Conservation (phyloP, 2,888 invertebrate genomes). For the Temnothorax rugatulus region DNA sequence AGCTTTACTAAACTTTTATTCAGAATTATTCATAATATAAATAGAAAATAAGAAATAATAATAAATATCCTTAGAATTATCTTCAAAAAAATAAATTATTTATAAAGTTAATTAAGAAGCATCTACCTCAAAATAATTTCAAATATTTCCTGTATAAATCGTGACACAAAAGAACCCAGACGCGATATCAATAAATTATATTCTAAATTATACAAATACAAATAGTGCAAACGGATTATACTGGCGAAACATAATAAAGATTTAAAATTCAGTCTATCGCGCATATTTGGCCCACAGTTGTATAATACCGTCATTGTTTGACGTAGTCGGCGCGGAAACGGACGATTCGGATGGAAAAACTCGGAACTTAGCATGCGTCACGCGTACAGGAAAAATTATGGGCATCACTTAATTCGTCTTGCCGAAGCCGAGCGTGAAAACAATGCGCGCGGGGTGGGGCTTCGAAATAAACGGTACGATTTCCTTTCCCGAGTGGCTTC, state of each 20-base stretch:
- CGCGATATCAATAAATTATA: background rate
- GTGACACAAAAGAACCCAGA: background rate
- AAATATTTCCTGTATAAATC: background rate
- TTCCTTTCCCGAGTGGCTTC: conserved; percentile 52
- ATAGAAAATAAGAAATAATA: background rate
- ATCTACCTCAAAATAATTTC: background rate
- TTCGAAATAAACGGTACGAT: conserved; percentile 68
- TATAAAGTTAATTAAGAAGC: background rate
- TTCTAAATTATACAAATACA: background rate
- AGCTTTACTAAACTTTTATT: background rate
- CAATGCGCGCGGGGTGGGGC: conserved; percentile 75
- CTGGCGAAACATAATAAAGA: background rate
- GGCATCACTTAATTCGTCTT: conserved; percentile 82
- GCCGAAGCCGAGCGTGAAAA: conserved; percentile 74
- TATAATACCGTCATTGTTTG: conserved; percentile 43
- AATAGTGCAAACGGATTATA: background rate
- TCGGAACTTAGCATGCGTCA: conserved; percentile 28
- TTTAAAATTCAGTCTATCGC: conserved; percentile 27
- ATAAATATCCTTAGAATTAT: background rate
- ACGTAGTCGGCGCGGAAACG: background rate
- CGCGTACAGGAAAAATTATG: conserved; percentile 77
- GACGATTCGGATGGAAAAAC: conserved; percentile 21
- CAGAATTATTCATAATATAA: background rate
- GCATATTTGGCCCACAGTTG: conserved; percentile 5
- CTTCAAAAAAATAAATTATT: background rate